These are phyloP conservation scores for Andrena dorsata DNA, from an alignment of 2,888 invertebrate genomes.

Conservation along the genomic window DNA sequence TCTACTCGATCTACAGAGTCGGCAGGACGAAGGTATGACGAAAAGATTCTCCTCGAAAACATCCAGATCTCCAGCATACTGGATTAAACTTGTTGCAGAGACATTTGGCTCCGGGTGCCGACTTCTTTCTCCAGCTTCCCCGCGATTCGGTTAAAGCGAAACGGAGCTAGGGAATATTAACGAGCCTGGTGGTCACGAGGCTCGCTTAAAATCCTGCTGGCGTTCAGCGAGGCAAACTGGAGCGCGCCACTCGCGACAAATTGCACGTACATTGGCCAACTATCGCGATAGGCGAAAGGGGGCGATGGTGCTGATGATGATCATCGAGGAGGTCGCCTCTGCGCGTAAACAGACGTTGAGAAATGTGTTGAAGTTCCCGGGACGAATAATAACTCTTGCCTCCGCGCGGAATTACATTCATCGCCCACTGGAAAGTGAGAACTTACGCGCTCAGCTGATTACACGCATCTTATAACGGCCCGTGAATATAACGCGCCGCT, in stretches of 20 bases:
- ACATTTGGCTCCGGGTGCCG: not conserved
- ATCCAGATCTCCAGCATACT: not conserved
- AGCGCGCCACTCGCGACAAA: conserved; percentile 27
- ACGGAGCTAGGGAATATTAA: conserved; percentile 37
- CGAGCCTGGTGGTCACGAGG: conserved; percentile 19
- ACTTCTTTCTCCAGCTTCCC: conserved; percentile 12
- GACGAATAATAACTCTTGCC: conserved; percentile 10
- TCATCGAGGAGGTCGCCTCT: conserved; percentile 6
- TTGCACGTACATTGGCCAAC: not conserved
- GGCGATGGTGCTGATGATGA: conserved; percentile 19
- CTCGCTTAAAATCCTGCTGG: conserved; percentile 17
- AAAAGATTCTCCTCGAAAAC: not conserved
- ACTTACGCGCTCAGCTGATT: conserved; percentile 49
- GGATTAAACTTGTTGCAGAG: not conserved
- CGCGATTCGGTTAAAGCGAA: conserved; percentile 8
- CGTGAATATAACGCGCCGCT: conserved; percentile 23
- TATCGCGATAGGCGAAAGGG: conserved; percentile 18
- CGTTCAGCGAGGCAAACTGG: conserved; percentile 31
- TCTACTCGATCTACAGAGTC: not conserved
- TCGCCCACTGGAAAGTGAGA: conserved; percentile 17
- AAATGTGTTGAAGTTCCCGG: not conserved
- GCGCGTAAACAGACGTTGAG: conserved; percentile 9
- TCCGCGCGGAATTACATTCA: conserved; percentile 17
- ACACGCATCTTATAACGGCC: conserved; percentile 49
- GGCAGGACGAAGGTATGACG: not conserved